Conservation (phyloP, 2,888 invertebrate species). For the Erebia epiphron region DNA sequence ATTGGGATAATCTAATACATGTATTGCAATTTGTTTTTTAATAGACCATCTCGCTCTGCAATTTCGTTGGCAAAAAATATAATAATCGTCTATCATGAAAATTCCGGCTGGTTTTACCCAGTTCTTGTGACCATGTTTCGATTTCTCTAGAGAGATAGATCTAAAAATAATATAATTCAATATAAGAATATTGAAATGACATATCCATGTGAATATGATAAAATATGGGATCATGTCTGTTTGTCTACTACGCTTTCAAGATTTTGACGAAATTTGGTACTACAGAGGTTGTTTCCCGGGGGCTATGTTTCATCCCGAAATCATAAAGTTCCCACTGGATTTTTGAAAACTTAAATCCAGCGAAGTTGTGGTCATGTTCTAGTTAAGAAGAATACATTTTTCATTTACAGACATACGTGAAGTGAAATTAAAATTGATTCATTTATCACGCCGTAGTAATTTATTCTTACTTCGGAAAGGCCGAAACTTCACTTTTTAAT, state of each 20-base stretch:
- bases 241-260: not conserved
- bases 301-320: too few species aligned
- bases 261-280: too few species aligned
- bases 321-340: too few species aligned
- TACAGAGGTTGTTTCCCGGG: too few species aligned
- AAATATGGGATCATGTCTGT: not conserved
- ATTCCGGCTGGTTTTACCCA: not conserved
- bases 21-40: constrained; percentile 10
- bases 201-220: too few species aligned
- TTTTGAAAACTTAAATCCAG: too few species aligned
- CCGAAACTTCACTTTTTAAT: constrained; percentile 45
- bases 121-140: not conserved
- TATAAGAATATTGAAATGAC: too few species aligned
- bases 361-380: too few species aligned
- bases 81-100: constrained; percentile 8
- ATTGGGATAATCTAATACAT: constrained; percentile 9
- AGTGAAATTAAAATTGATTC: constrained; percentile 25
- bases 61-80: constrained; percentile 17
- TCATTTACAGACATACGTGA: not conserved
- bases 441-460: constrained; percentile 25
- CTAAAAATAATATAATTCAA: not conserved
- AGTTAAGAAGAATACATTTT: not conserved
- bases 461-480: constrained; percentile 32
- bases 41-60: not conserved
- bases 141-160: not conserved